Percentiles rank a stretch among this genome's conserved stretches.
phyloP scores from a whole-genome alignment of 2,797 vertebrate species.

The Urosaurus nigricauda region DNA sequence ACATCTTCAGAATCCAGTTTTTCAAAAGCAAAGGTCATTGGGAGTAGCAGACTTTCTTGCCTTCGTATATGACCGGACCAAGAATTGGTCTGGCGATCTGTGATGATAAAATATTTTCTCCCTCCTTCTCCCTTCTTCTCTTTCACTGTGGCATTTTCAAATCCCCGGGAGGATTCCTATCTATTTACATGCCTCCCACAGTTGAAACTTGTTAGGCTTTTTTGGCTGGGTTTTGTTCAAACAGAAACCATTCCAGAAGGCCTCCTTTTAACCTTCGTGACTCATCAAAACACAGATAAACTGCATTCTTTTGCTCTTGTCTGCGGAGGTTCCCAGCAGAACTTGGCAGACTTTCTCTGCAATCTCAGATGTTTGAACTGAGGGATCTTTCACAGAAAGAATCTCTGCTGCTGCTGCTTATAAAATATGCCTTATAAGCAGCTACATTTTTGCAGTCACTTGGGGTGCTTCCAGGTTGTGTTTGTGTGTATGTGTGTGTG shows the following conservation, averaged over 20 bases:
- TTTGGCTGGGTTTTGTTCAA: constrained; percentile 66
- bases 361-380: constrained; percentile 52
- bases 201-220: constrained; percentile 55
- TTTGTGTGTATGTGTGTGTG: neutral
- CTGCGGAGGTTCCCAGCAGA: constrained; percentile 62
- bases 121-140: no score
- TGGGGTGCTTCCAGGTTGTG: neutral
- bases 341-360: constrained; percentile 57
- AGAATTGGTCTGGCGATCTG: no score
- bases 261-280: constrained; percentile 71
- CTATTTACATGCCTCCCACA: constrained; percentile 35
- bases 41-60: neutral
- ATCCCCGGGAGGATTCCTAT: constrained; percentile 9
- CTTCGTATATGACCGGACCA: neutral
- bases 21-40: neutral
- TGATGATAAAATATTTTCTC: no score
- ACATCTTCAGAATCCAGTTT: no score
- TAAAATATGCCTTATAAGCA: neutral
- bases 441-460: neutral
- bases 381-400: constrained; percentile 50
- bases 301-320: constrained; percentile 74
- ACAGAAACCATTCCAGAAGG: constrained; percentile 72
- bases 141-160: constrained; percentile 10
- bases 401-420: constrained; percentile 23
- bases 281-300: constrained; percentile 80